Base-by-base conservation (phyloP, 2,797 vertebrate species). In the Macrochelys suwanniensis region DNA sequence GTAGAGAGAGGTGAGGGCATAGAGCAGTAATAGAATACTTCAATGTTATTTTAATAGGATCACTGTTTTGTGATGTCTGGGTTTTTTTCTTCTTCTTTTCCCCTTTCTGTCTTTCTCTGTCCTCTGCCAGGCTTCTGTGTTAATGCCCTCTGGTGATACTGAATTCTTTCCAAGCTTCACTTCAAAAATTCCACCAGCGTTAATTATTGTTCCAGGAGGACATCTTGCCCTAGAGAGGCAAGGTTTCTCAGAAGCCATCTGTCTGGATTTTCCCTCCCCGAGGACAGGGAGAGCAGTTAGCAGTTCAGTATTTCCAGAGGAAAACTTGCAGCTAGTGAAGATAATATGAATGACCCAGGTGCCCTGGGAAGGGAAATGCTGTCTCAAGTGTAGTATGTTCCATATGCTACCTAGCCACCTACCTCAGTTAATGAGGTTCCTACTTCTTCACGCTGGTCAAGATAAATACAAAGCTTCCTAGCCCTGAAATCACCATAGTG, bases 1-100 rank as follows among this genome's bases (percentile, higher is more conserved):
- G 88, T 94, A 96, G 92, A 89, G 88, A 90, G 91, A 88, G 82
- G 0, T 80, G 59, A 79, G 96, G 95, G 92, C 95, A 97, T 96
- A 97, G 96, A 95, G 95, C 95, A 90, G 94, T 96, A 97, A 96
- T 90, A 96, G 95, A 96, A 97, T 96, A 92, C 85, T 95, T 96
- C 96, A 96, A n/a, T 94, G 94, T 95, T 93, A 96, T 97, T 97
- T 97, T 96, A 97, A 95, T 97, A 93, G 95, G 83, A 97, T 95
- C 79, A 79, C 79, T 93, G 83, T 82, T 94, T 96, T 94, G 89
- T 89, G 92, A 49, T 84, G 84, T 94, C 89, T 96, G 76, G n/a
- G 10, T 37, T 37, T 37, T 37, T 42, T 65, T 42, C n/a, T 71
- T 11, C 45, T 59, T 94, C 95, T 95, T 96, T 93, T 16, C 45